Conservation (phyloP, 1,140 invertebrate genomes). For the Lucilia cuprina region DNA sequence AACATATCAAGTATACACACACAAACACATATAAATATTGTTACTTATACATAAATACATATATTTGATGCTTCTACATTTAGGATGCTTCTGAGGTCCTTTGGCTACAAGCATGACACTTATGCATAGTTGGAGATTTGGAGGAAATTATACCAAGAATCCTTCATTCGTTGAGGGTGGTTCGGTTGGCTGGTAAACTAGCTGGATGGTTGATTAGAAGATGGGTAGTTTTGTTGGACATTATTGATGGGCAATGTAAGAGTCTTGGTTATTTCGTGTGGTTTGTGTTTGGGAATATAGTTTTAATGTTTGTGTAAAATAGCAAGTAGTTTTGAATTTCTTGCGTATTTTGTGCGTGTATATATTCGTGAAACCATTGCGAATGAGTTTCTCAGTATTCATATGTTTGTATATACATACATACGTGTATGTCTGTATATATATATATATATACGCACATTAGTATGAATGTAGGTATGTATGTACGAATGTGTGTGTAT, state of each 20-base stretch:
- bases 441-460: no score
- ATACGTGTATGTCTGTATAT: constrained; percentile 22
- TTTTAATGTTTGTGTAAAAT: not conserved
- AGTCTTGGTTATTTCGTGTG: constrained; percentile 11
- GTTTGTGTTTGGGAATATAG: constrained; percentile 7
- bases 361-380: constrained; percentile 5
- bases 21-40: not conserved
- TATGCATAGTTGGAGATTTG: constrained; percentile 20
- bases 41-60: not conserved
- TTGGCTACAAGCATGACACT: constrained; percentile 19
- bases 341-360: not conserved
- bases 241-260: constrained; percentile 19
- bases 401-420: no score
- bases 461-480: not conserved
- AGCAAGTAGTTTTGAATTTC: constrained; percentile 19
- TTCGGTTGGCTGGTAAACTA: not conserved
- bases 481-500: constrained; percentile 33
- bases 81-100: constrained; percentile 11
- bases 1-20: not conserved
- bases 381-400: constrained; percentile 3
- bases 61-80: not conserved
- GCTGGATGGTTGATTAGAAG: not conserved
- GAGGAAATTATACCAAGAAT: not conserved
- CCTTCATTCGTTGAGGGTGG: not conserved
- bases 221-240: not conserved